These are phyloP conservation scores for Aculops lycopersici DNA, from an alignment of 1,140 invertebrate genomes.

Conservation along the genomic window DNA sequence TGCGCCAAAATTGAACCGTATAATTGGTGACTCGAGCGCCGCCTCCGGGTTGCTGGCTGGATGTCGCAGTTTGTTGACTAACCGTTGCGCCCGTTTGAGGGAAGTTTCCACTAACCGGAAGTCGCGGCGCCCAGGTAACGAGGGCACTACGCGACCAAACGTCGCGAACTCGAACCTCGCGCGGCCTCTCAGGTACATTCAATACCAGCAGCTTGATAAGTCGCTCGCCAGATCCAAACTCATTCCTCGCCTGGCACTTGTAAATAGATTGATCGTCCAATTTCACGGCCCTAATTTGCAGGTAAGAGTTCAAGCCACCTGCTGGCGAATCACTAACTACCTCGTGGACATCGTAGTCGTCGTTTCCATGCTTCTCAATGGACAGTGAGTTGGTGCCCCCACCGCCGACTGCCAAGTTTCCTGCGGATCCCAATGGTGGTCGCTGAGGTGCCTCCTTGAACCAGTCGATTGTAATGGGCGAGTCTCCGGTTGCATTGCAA, in stretches of 20 bases:
- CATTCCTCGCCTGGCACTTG: slow-evolving; percentile 52
- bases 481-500: neutral
- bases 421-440: neutral
- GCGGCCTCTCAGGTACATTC: slow-evolving; percentile 69
- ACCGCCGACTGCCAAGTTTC: neutral
- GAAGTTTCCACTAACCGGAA: slow-evolving; percentile 77
- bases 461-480: neutral
- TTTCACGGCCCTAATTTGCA: slow-evolving; percentile 53
- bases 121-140: slow-evolving; percentile 48
- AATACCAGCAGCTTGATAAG: slow-evolving; percentile 33
- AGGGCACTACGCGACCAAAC: slow-evolving; percentile 63
- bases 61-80: slow-evolving; percentile 66
- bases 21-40: neutral
- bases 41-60: slow-evolving; percentile 25
- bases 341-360: slow-evolving; percentile 7
- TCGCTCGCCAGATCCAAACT: slow-evolving; percentile 61
- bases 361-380: neutral
- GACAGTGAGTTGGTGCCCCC: neutral
- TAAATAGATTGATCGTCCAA: slow-evolving; percentile 56
- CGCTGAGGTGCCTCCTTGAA: slow-evolving; percentile 2
- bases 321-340: slow-evolving; percentile 10
- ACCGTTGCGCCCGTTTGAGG: slow-evolving; percentile 48
- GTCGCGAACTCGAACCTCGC: slow-evolving; percentile 56
- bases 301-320: slow-evolving; percentile 12
- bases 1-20: neutral